Base-by-base conservation (phyloP, 2,113 vertebrate genomes). In the Paramisgurnus dabryanus region DNA sequence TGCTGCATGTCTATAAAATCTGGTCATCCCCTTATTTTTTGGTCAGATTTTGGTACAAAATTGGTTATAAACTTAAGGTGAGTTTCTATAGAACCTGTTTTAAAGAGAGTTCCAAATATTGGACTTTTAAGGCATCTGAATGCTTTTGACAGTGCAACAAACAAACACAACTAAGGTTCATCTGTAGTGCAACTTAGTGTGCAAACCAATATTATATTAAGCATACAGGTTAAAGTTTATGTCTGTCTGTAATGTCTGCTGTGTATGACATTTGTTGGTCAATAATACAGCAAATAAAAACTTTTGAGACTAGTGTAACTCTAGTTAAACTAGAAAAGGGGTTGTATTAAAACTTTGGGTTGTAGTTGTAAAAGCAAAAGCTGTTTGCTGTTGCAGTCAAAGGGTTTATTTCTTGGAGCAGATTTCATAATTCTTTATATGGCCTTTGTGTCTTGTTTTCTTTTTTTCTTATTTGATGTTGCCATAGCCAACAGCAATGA, bases 401-500 rank as follows among this genome's bases (percentile, higher is more conserved):
- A 34, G 17, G 15, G 6, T 72, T 57, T 57, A 4, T 55, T 72
- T 72, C 50, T 57, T 57, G 3, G 5, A 57, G 17, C 1, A 57
- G 6, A 57, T 72, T 72, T 72, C 69, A 18, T 72, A 41, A 72
- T 58, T 39, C 40, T 58, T 34, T 43, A 9, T 13, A 41, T 72
- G 57, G 55, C 71, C 71, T 61, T 61, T 60, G 71, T 74, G 71
- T 60, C n/a, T 5, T 18, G 17, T 47, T 43, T 61, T 60, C 27
- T 45, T 57, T 40, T 40, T 49, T 11, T 22, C 22, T 22, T 5
- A 13, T 53, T 53, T 53, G 50, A 15, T 61, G 40, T 74, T 47
- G 40, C 55, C 71, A 74, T 15, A 74, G 55, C 39, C 58, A 73
- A 58, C 57, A 60, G 39, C 40, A 45, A 27, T 57, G 69, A 71